A percentile compares a stretch with the other conserved stretches of the same genome.
Evolutionary conservation across 2,888 invertebrate genomes (phyloP).

Genomic region (Pammene aurita): DNA sequence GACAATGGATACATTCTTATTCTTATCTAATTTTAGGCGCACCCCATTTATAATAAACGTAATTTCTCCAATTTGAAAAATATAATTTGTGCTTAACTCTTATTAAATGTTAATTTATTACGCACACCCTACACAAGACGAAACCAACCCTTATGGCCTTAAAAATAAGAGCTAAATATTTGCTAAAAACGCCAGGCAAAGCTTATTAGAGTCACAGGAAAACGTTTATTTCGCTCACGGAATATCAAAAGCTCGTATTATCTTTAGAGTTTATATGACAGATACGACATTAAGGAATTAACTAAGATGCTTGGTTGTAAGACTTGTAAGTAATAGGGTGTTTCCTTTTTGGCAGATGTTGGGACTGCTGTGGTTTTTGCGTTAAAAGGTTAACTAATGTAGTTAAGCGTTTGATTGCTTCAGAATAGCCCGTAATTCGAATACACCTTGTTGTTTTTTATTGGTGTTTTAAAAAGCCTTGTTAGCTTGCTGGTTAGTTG

Average conservation of each 20-base stretch:
- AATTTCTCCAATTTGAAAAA: constrained; percentile 63
- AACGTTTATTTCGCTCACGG: not conserved
- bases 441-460: constrained; percentile 34
- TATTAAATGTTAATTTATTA: constrained; percentile 72
- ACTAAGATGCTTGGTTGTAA: not conserved
- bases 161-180: not conserved
- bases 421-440: constrained; percentile 30
- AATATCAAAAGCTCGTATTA: not conserved
- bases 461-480: constrained; percentile 21
- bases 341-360: constrained; percentile 61
- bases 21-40: constrained; percentile 52
- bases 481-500: constrained; percentile 7
- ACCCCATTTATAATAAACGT: constrained; percentile 70
- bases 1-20: constrained; percentile 59
- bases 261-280: not conserved
- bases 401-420: constrained; percentile 35
- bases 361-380: constrained; percentile 45
- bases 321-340: constrained; percentile 11
- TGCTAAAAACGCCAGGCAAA: not conserved
- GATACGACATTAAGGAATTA: not conserved
- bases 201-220: not conserved
- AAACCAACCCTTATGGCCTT: not conserved
- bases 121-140: constrained; percentile 42
- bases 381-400: constrained; percentile 40
- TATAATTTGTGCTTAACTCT: constrained; percentile 56